Percentiles rank a stretch among this genome's conserved stretches.
These are phyloP conservation scores for Atrina japonica DNA, from an alignment of 2,888 invertebrate genomes.

Conservation along the genomic window DNA sequence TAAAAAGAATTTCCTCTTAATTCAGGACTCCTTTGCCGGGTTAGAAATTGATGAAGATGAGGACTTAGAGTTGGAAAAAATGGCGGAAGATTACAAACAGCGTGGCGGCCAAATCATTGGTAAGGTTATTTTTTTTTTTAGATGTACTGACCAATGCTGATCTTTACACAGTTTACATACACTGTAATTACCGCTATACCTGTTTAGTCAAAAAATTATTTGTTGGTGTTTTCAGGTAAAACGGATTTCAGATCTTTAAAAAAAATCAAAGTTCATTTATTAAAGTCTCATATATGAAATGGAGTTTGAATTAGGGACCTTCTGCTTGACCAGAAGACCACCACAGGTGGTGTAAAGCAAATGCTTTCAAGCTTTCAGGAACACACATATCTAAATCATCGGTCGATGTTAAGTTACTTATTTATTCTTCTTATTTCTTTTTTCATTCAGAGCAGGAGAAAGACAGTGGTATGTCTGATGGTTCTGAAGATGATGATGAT, in stretches of 20 bases:
- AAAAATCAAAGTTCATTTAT: no score
- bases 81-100: conserved; percentile 80
- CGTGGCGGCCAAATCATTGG: conserved; percentile 62
- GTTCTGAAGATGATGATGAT: conserved; percentile 45
- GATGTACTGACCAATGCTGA: no score
- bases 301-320: no score
- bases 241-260: no score
- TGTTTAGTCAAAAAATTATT: no score
- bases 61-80: conserved; percentile 91
- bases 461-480: conserved; percentile 48
- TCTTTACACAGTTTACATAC: no score
- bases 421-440: neutral
- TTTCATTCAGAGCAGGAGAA: conserved; percentile 26
- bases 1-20: neutral
- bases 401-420: neutral
- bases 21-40: conserved; percentile 83
- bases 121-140: conserved; percentile 7
- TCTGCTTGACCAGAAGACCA: no score
- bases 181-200: no score
- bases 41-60: conserved; percentile 91
- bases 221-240: no score
- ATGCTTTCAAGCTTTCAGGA: no score
- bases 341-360: no score
- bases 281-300: no score
- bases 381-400: neutral